Conservation (phyloP, 2,113 vertebrate genomes). For the Neolamprologus brichardi region DNA sequence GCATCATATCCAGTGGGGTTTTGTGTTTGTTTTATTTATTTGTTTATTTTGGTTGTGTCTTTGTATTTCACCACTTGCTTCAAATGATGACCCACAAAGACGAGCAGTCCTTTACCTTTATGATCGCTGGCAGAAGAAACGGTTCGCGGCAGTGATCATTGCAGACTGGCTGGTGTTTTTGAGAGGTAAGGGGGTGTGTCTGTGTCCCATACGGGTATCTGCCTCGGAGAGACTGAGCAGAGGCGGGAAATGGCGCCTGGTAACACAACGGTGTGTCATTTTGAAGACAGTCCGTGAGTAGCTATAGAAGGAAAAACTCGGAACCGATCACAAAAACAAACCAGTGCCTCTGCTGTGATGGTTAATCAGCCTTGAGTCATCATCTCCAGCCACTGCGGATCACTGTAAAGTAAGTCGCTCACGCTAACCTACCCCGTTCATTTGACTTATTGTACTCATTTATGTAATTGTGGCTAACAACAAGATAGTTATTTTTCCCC, state of each 20-base stretch:
- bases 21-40: neutral
- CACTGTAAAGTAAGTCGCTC: conserved; percentile 56
- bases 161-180: conserved; percentile 21
- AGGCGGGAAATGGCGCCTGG: conserved; percentile 97
- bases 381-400: conserved; percentile 34
- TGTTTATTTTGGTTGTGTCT: neutral
- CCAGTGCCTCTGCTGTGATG: conserved; percentile 17
- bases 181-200: conserved; percentile 66
- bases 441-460: neutral
- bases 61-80: neutral
- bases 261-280: conserved; percentile 75
- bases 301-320: conserved; percentile 3
- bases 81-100: neutral
- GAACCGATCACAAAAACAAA: conserved; percentile 17
- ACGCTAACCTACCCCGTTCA: neutral
- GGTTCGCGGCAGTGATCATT: neutral
- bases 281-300: conserved; percentile 57
- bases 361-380: conserved; percentile 17
- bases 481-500: neutral
- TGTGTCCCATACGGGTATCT: conserved; percentile 85
- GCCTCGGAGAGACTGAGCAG: conserved; percentile 76
- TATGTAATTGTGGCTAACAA: conserved; percentile 11
- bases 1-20: neutral
- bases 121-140: neutral
- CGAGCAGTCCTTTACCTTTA: neutral